Conservation (phyloP, 1,140 invertebrate species). For the Pseudomyrmex pallidus region DNA sequence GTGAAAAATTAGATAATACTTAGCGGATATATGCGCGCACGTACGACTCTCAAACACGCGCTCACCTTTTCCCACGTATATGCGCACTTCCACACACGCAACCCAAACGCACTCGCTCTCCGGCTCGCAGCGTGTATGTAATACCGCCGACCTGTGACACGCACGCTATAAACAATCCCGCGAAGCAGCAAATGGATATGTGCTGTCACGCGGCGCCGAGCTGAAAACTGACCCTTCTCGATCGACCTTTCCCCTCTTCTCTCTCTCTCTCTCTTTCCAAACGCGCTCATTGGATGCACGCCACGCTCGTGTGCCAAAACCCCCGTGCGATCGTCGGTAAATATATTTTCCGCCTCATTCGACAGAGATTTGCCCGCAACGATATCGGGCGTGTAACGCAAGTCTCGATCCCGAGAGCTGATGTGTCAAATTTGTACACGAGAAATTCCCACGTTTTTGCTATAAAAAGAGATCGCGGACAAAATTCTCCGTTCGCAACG, state of each 20-base stretch:
- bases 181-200: constrained; percentile 75
- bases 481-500: no score
- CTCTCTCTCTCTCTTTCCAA: neutral
- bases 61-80: neutral
- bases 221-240: constrained; percentile 71
- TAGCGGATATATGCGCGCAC: no score
- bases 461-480: no score
- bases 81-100: constrained; percentile 48
- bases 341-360: constrained; percentile 73
- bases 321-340: constrained; percentile 60
- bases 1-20: no score
- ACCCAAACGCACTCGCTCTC: constrained; percentile 53
- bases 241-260: constrained; percentile 27
- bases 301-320: constrained; percentile 70
- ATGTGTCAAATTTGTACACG: neutral
- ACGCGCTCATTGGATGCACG: constrained; percentile 71
- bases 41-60: no score
- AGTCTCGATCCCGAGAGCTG: constrained; percentile 20
- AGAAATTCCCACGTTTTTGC: no score
- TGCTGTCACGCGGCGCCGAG: constrained; percentile 71
- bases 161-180: constrained; percentile 76
- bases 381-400: constrained; percentile 5
- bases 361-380: constrained; percentile 70
- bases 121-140: constrained; percentile 48
- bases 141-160: constrained; percentile 73